Conservation (phyloP, 1,140 invertebrate genomes). For the Solenopsis fugax region DNA sequence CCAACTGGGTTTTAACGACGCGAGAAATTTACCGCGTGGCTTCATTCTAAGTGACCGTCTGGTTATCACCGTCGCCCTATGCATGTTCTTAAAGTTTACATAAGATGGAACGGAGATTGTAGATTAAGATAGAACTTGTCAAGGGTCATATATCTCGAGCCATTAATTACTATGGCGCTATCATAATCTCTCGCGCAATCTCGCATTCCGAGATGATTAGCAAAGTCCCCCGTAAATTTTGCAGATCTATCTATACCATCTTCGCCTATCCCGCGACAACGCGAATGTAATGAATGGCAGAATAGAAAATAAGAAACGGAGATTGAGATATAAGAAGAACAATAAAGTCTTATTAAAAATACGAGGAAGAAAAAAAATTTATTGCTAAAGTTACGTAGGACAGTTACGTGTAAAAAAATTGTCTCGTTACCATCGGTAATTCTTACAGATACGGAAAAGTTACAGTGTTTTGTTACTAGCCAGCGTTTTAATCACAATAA, state of each 20-base stretch:
- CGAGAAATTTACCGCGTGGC: background rate
- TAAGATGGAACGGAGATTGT: background rate
- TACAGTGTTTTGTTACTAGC: background rate
- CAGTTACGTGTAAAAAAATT: background rate
- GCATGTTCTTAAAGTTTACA: slow-evolving; percentile 25
- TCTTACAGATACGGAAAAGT: background rate
- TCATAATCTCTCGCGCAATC: slow-evolving; percentile 33
- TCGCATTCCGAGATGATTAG: slow-evolving; percentile 16
- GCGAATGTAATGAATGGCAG: background rate
- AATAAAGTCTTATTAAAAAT: background rate
- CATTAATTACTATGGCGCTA: slow-evolving; percentile 23
- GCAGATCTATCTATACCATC: background rate
- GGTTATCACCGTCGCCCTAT: background rate
- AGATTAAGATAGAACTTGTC: slow-evolving; percentile 36
- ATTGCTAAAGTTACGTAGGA: background rate
- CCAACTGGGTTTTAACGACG: slow-evolving; percentile 13
- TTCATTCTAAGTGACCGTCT: slow-evolving; percentile 2
- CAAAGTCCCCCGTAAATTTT: slow-evolving; percentile 13
- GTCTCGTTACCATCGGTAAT: no score
- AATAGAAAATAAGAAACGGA: background rate
- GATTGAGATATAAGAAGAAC: background rate
- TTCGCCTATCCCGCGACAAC: background rate
- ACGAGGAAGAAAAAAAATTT: background rate
- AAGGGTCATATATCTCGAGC: background rate
- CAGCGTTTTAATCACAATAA: background rate